Evolutionary conservation across 2,113 vertebrate species (phyloP), one percentile per base, ranked within the genome.

Genomic region (Tachysurus fulvidraco): DNA sequence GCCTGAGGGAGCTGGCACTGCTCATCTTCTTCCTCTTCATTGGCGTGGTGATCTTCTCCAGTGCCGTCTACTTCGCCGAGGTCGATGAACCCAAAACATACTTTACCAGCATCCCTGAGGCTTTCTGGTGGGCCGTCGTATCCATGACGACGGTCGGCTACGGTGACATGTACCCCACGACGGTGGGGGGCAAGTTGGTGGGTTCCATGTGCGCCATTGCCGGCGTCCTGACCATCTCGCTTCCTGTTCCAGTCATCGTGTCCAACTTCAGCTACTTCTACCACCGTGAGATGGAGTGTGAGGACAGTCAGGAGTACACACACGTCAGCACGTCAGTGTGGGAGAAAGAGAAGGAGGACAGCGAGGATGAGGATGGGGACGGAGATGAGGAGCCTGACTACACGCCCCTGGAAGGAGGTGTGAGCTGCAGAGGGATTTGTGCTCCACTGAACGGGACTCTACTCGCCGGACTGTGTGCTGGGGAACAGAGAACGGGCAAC

Each of bases 1-100:
- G 97, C 91, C 95, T 98, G 92, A 91, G 97, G 0, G 97, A 98
- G 89, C 93, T 98, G 4, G 97, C 97, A 0, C 91, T 98, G 82
- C 97, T 98, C 89, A 97, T 98, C 91, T 98, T 98, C 94, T 98
- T 98, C 92, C 96, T 98, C 88, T 97, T 98, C 94, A 97, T 98
- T 0, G 97, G 97, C 0, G 97, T 98, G 90, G 96, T 98, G 60
- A 89, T 98, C 79, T 98, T 98, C 89, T 98, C 97, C 36, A 98
- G 97, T 0, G 95, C 97, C 0, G 97, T 96, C 83, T 98, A 98
- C 92, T 98, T 98, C 30, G 97, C 97, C 0, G 97, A 98, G 92
- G 97, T 95, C 12, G 97, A 98, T 90, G 92, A 93, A 8, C 92
- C 90, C 0, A 85, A 91, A 4, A 96, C 97, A 0, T 60, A 92